Conservation (phyloP, 2,113 vertebrate genomes). For the Eulacestoma nigropectus region DNA sequence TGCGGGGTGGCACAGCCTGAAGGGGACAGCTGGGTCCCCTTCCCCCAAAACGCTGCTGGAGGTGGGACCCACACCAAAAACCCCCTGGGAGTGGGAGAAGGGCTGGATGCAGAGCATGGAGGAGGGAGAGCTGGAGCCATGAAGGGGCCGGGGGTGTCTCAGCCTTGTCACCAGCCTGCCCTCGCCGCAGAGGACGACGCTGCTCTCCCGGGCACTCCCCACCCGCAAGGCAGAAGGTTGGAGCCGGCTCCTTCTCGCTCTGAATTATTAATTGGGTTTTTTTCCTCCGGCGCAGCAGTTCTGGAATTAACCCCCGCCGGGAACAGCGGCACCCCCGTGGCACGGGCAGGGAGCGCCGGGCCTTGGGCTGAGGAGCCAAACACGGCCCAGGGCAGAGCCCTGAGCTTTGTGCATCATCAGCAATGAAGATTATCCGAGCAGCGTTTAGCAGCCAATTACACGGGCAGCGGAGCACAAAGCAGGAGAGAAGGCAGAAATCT, state of each 20-base stretch:
- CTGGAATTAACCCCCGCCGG: neutral
- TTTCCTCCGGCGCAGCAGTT: neutral
- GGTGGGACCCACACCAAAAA: neutral
- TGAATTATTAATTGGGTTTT: constrained; percentile 14
- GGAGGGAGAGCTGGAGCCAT: neutral
- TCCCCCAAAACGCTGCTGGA: rapidly evolving
- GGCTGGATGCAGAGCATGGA: neutral
- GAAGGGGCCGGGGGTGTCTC: neutral
- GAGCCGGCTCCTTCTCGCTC: neutral
- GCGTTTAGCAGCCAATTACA: neutral
- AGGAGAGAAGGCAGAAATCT: constrained; percentile 10
- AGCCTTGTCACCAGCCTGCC: neutral
- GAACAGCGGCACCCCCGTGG: neutral
- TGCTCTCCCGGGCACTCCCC: neutral
- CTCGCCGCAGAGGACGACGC: neutral
- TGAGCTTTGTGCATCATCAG: neutral
- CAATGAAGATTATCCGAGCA: neutral
- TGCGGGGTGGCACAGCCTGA: neutral
- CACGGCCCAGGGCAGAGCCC: neutral
- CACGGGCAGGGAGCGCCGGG: neutral
- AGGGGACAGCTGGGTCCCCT: neutral
- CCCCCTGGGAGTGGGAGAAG: neutral
- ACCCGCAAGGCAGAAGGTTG: neutral
- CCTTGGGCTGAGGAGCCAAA: neutral
- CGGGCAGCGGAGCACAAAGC: neutral